Evolutionary conservation across 2,797 vertebrate genomes (phyloP), one percentile per base, ranked within the genome.

Genomic region (Peromyscus attwateri): DNA sequence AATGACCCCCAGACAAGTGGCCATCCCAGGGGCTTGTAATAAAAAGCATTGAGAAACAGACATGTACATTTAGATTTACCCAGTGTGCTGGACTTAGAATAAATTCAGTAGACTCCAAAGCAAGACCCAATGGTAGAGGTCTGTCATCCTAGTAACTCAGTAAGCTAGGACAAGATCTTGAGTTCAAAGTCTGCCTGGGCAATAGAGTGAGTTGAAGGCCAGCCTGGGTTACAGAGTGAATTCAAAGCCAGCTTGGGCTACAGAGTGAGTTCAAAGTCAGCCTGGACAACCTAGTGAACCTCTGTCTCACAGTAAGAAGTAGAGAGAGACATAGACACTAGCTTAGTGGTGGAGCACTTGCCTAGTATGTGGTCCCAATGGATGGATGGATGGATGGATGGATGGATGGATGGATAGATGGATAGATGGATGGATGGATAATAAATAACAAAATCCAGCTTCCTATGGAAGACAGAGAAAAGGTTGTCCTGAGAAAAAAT

Each of bases 1-100:
- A 57, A 25, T 0, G 9, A 7, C 17, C 16, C 21, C 23, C 1
- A 6, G 1, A 25, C 0, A 0, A 0, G 6, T 3, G 8, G 14
- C 27, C 10, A n/a, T n/a, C 57, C 29, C 16, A 37, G 37, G 64
- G 2, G 1, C 19, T 0, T 55, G 25, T 6, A 16, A 31, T 14
- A 10, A 52, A 57, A 79, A 57, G 19, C 62, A 19, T 3, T 2
- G 11, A 90, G 55, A 62, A 88, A 75, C 37, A 73, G 11, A 23
- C 49, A 66, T 6, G 19, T 27, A 34, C 27, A 66, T 70, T 57
- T 57, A 23, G 17, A n/a, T 37, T 34, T 92, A 34, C 71, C 64
- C 37, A 16, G 71, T 6, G 25, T 29, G 13, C 14, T 27, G 29
- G 62, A 25, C 55, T 66, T 10, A 6, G 71, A 60, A 62, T 29